phyloP scores from a whole-genome alignment of 2,888 invertebrate species.

The Euzophera pinguis region DNA sequence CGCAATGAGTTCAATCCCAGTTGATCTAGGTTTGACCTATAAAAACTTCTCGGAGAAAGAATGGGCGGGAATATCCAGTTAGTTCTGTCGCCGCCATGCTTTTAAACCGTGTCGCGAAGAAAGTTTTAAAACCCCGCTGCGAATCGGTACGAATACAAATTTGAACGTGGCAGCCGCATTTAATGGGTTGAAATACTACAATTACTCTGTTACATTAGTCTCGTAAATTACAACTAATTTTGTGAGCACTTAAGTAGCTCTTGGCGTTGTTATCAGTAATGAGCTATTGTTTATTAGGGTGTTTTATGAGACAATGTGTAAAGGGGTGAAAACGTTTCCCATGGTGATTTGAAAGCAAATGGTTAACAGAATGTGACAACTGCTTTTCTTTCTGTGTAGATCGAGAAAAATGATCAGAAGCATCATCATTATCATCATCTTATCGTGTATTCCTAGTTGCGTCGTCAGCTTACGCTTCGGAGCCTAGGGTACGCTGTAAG shows the following conservation, averaged over 20 bases:
- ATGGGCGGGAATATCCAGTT: slow-evolving; percentile 62
- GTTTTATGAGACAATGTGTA: background rate
- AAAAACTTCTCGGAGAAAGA: slow-evolving; percentile 63
- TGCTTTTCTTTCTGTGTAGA: no score
- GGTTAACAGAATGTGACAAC: no score
- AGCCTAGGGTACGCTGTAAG: no score
- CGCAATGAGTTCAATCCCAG: slow-evolving; percentile 49
- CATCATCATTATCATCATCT: no score
- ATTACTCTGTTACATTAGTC: slow-evolving; percentile 40
- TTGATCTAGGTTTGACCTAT: slow-evolving; percentile 73
- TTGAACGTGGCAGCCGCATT: slow-evolving; percentile 44
- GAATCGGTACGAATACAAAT: slow-evolving; percentile 63
- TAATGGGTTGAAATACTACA: slow-evolving; percentile 42
- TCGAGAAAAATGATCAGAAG: no score
- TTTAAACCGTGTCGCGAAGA: slow-evolving; percentile 56
- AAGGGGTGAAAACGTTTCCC: no score
- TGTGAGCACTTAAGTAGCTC: slow-evolving; percentile 23
- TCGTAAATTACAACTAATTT: slow-evolving; percentile 35
- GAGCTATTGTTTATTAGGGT: background rate
- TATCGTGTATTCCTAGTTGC: no score
- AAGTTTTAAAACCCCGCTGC: slow-evolving; percentile 61
- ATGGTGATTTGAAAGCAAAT: no score
- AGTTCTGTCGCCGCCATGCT: slow-evolving; percentile 57
- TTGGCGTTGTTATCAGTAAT: slow-evolving; percentile 31
- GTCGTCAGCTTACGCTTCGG: no score